Base-by-base conservation (phyloP, 2,797 vertebrate species). In the Platyrinchus mystaceus region DNA sequence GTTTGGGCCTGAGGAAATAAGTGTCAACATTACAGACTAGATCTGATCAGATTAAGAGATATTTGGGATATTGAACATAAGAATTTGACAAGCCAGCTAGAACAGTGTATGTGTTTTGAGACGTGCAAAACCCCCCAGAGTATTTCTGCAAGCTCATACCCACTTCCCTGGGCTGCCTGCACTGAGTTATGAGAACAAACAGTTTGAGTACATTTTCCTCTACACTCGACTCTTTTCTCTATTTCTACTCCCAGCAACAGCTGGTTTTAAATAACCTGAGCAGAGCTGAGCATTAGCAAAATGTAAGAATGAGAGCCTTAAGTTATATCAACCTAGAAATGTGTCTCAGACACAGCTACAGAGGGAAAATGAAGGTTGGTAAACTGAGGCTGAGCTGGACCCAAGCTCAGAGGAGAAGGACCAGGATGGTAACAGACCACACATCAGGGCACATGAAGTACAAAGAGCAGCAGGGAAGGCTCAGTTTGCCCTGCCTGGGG, bases 11-110 rank as follows among this genome's bases (percentile, higher is more conserved):
- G 59, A 91, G 85, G 79, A 95, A 93, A 91, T 63, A 74, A 83
- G 77, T 67, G 71, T 76, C 84, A 92, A 47, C 87, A 43, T 39
- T 59, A 84, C 43, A 56, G 73, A 59, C 24, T 3, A 56, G 52
- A 85, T 63, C 82, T 93, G 84, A 89, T 75, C 50, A 52, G 68
- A 93, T 92, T 80, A 89, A 80, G 84, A 93, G 60, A 58, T 85
- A 93, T 81, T 89, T 90, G 0, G 2, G 63, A 71, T 85, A 85
- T 36, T 92, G 58, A 89, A 73, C 37, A 24, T 14, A 64, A 69
- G 74, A 90, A 55, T 84, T 86, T 79, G 77, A 94, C 70, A 84
- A 84, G 59, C 67, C 79, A 90, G 69, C 32, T 67, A 37, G 49
- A 93, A 85, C 73, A 92, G n/a, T n/a, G 36, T 36, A 56, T 74